Evolutionary conservation across 1,140 invertebrate species (phyloP), one percentile per base, ranked within the genome.

Genomic region (Eufriesea mexicana): DNA sequence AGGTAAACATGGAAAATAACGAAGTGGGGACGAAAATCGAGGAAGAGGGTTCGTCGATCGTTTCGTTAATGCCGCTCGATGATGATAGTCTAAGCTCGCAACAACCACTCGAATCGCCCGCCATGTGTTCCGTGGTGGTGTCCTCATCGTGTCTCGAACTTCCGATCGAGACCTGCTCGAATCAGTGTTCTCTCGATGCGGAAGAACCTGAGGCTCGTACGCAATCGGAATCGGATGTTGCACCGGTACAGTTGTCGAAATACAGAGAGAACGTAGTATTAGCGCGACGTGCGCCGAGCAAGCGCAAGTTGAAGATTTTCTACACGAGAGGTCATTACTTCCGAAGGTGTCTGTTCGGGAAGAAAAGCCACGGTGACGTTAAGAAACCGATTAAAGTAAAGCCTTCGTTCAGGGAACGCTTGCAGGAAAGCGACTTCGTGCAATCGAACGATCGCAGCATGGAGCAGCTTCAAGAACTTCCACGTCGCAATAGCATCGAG

Each of bases 1-100:
- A 94, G 93, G 92, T 93, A 94, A 93, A 84, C 54, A 89, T 68
- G 88, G 79, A 84, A 71, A 61, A 20, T 85, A 66, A 62, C 25
- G 86, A 89, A 83, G 74, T 23, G 75, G 47, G 62, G 45, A 57
- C 0, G 28, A 59, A 18, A n/a, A 18, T 77, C 72, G 75, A 87
- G 74, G 61, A 71, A 66, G 55, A 85, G 64, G 71, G 71, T 62
- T 66, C 68, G 18, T 68, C 59, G 54, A 49, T 64, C 55, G 55
- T 75, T 57, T 55, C 55, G 51, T 61, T 45, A 14, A 49, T 20
- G 28, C 20, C 20, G 16, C 5, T 55, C 71, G 72, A 57, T n/a
- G 28, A 77, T 28, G 28, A 77, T 28, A 28, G 23, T 67, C 25
- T 74, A 51, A 45, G 51, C 23, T 42, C 49, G 42, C 54, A 49